Conservation (phyloP, 2,888 invertebrate species). For the Lottia gigantea region DNA sequence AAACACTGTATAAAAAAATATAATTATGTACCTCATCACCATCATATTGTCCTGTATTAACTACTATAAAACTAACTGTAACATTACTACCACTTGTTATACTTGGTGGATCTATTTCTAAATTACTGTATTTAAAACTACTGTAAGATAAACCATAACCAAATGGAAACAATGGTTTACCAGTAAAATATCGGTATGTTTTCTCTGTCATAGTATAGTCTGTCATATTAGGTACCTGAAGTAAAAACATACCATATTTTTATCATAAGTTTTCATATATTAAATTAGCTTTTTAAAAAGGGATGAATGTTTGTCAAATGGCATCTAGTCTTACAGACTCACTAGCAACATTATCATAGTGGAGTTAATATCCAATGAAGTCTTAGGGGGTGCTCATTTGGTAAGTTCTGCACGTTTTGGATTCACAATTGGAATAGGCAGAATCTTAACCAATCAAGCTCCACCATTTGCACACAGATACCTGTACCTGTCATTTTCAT, state of each 20-base stretch:
- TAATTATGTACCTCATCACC: slow-evolving; percentile 52
- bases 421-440: too few species aligned
- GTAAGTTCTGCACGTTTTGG: too few species aligned
- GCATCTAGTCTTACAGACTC: too few species aligned
- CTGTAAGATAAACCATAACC: slow-evolving; percentile 54
- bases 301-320: too few species aligned
- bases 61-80: slow-evolving; percentile 41
- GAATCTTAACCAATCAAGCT: too few species aligned
- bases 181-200: slow-evolving; percentile 55
- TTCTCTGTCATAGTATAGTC: slow-evolving; percentile 49
- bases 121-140: slow-evolving; percentile 35
- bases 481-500: too few species aligned
- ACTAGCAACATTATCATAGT: too few species aligned
- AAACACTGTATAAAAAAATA: too few species aligned
- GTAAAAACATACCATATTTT: not conserved
- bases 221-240: slow-evolving; percentile 40
- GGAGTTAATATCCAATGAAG: too few species aligned
- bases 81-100: slow-evolving; percentile 45
- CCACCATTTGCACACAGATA: too few species aligned
- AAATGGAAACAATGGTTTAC: slow-evolving; percentile 55
- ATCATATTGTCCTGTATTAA: slow-evolving; percentile 45
- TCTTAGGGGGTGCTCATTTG: too few species aligned
- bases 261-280: not conserved
- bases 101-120: slow-evolving; percentile 27
- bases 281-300: too few species aligned